Evolutionary conservation across 2,113 vertebrate genomes (phyloP).

Genomic region (Uria lomvia): DNA sequence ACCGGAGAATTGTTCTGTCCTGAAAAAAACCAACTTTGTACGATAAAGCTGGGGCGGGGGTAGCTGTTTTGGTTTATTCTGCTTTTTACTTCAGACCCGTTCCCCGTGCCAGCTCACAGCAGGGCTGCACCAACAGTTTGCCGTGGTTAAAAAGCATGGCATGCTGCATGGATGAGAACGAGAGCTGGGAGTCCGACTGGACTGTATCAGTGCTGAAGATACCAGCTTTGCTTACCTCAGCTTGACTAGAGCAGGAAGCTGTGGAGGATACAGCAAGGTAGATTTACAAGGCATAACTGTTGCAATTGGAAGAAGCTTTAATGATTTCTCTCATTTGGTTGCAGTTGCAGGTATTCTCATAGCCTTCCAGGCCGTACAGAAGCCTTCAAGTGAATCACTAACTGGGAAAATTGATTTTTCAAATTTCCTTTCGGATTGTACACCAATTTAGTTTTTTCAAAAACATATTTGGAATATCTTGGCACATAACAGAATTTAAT

Average conservation of each 20-base stretch:
- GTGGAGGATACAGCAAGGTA: not conserved
- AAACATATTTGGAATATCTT: not conserved
- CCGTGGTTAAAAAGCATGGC: not conserved
- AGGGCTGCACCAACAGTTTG: not conserved
- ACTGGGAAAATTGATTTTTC: not conserved
- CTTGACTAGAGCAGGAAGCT: not conserved
- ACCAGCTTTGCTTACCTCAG: not conserved
- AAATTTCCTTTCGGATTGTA: not conserved
- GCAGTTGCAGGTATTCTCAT: not conserved
- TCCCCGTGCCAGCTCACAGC: not conserved
- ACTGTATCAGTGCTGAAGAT: not conserved
- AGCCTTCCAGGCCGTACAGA: not conserved
- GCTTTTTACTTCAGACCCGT: not conserved
- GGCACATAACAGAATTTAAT: not conserved
- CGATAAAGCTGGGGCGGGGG: accelerated
- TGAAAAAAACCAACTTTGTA: not conserved
- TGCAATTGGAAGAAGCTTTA: not conserved
- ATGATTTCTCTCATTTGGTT: not conserved
- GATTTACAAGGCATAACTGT: not conserved
- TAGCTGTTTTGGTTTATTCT: not conserved
- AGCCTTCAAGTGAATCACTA: not conserved
- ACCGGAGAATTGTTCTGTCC: not conserved
- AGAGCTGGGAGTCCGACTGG: not conserved
- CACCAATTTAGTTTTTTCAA: not conserved
- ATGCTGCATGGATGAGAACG: not conserved